Conservation (phyloP, 2,113 vertebrate species). For the Lampris incognitus region DNA sequence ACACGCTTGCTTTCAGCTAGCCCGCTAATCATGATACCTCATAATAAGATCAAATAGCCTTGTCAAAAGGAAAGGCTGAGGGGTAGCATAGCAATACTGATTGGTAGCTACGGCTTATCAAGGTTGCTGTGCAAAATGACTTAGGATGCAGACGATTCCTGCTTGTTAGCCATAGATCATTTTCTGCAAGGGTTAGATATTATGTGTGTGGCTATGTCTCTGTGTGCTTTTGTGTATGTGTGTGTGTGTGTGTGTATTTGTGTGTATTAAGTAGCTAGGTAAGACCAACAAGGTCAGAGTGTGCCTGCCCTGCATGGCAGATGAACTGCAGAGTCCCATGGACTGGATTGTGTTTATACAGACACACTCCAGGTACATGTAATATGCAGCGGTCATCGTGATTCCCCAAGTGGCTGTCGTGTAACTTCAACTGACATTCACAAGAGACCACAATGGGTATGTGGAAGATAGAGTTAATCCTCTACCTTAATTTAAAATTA, state of each 20-base stretch:
- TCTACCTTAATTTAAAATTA: too few species aligned
- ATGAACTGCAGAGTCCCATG: conserved; percentile 54
- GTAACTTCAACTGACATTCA: conserved; percentile 23
- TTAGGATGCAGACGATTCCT: too few species aligned
- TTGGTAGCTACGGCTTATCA: too few species aligned
- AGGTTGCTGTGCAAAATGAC: too few species aligned
- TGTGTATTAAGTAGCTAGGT: conserved; percentile 22
- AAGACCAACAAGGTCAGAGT: conserved; percentile 66
- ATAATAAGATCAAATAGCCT: too few species aligned
- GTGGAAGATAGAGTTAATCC: too few species aligned
- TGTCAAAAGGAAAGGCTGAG: too few species aligned
- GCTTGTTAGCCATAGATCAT: too few species aligned
- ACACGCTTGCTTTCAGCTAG: too few species aligned
- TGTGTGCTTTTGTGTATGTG: conserved; percentile 22
- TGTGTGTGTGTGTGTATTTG: conserved; percentile 18
- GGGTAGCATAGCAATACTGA: too few species aligned
- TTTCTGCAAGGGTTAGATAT: not conserved
- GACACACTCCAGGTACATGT: conserved; percentile 15
- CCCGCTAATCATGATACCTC: too few species aligned
- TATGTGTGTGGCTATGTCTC: not conserved
- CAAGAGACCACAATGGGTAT: not conserved
- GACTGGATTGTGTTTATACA: conserved; percentile 54
- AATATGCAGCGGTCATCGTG: conserved; percentile 35
- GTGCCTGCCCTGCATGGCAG: conserved; percentile 56
- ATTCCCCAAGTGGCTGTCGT: conserved; percentile 8